Conservation (phyloP, 2,113 vertebrate species). For the Tylochromis polylepis region DNA sequence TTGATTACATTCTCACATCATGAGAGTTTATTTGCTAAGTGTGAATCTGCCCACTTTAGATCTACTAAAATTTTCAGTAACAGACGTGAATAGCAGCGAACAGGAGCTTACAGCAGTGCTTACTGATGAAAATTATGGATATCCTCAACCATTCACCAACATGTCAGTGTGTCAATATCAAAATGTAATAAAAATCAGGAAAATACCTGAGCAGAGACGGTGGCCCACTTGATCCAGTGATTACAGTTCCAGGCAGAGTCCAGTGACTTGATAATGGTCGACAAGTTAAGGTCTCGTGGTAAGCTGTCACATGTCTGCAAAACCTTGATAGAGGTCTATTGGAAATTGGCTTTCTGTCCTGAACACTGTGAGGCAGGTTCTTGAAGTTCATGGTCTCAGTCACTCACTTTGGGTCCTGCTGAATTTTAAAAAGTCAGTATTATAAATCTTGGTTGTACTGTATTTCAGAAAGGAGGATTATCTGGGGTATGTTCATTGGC, state of each 20-base stretch:
- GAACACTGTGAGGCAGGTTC: background rate
- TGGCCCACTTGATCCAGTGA: background rate
- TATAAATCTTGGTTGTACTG: background rate
- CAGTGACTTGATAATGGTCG: background rate
- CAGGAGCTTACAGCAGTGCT: background rate
- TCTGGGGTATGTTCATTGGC: background rate
- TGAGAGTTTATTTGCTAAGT: background rate
- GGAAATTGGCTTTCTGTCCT: background rate
- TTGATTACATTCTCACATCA: background rate
- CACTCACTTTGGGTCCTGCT: background rate
- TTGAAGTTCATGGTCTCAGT: background rate
- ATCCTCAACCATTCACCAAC: background rate
- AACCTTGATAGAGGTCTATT: background rate
- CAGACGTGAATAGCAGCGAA: background rate
- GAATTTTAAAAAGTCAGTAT: background rate
- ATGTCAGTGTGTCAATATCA: background rate
- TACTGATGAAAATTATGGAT: background rate
- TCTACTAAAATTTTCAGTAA: rapidly evolving
- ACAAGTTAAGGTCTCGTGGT: too few relatives aligned
- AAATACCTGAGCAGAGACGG: background rate
- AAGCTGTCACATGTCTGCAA: too few relatives aligned
- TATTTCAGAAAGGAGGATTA: background rate
- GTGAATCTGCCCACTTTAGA: background rate
- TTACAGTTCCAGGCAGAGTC: background rate
- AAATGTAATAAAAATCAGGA: background rate